These are phyloP conservation scores for Calliphora vomitoria DNA, from an alignment of 2,888 invertebrate genomes.

Conservation along the genomic window DNA sequence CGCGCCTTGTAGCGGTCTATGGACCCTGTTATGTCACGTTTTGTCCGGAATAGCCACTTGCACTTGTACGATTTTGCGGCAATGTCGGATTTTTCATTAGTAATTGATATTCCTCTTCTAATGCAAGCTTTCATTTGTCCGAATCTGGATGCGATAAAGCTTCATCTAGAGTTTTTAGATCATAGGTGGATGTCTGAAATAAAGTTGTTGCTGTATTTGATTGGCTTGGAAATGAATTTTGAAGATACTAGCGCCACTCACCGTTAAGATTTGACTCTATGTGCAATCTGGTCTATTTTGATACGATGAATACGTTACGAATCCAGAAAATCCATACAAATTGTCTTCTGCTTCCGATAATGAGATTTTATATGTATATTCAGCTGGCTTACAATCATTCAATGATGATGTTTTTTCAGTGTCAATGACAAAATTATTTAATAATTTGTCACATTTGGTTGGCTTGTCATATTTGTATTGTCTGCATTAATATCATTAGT, in stretches of 20 bases:
- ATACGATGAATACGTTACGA: constrained; percentile 23
- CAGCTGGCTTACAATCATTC: neutral
- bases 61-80: neutral
- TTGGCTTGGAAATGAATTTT: constrained; percentile 9
- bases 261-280: constrained; percentile 21
- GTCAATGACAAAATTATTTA: neutral
- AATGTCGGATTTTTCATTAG: neutral
- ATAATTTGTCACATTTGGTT: neutral
- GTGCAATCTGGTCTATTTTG: constrained; percentile 29
- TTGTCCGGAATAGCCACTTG: neutral
- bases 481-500: too few species aligned
- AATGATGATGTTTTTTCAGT: neutral
- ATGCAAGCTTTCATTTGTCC: constrained; percentile 48
- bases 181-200: constrained; percentile 24
- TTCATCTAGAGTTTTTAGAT: constrained; percentile 30
- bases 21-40: neutral
- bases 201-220: constrained; percentile 21
- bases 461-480: neutral
- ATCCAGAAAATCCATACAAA: constrained; percentile 20
- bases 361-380: neutral
- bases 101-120: constrained; percentile 63
- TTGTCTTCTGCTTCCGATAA: constrained; percentile 15
- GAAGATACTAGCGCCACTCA: constrained; percentile 46
- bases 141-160: constrained; percentile 31
- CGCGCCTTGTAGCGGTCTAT: constrained; percentile 8